A percentile compares a stretch with the other conserved stretches of the same genome.
phyloP scores from a whole-genome alignment of 2,888 invertebrate genomes.

The Pecten maximus region DNA sequence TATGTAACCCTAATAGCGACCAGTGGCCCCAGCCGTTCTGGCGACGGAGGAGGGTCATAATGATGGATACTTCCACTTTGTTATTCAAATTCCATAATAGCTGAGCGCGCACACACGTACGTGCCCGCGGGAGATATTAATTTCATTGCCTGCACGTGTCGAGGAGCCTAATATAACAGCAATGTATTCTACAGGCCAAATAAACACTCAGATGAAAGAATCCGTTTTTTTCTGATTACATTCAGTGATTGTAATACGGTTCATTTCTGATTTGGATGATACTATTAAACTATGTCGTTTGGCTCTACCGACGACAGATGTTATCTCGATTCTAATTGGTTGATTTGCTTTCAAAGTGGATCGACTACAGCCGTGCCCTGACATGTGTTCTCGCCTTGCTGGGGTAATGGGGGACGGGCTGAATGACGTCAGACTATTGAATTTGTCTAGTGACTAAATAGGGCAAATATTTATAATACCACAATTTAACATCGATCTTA shows the following conservation, averaged over 20 bases:
- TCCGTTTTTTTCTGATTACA: slow-evolving; percentile 1
- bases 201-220: neutral
- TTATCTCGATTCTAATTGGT: slow-evolving; percentile 35
- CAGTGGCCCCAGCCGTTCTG: neutral
- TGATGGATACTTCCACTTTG: slow-evolving; percentile 4
- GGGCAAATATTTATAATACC: neutral
- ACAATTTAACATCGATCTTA: neutral
- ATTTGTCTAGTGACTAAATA: neutral
- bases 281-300: neutral
- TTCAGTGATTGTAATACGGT: neutral
- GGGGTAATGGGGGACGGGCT: neutral
- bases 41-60: neutral
- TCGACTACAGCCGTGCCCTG: neutral
- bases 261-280: neutral
- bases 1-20: neutral
- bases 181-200: neutral
- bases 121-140: slow-evolving; percentile 23
- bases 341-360: slow-evolving; percentile 27
- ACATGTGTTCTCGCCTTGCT: neutral
- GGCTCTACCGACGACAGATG: slow-evolving; percentile 17
- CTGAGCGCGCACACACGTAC: neutral
- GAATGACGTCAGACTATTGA: neutral
- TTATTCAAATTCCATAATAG: slow-evolving; percentile 24
- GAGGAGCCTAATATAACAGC: neutral
- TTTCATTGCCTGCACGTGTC: slow-evolving; percentile 13